Evolutionary conservation across 2,888 invertebrate species (phyloP), one percentile per base, ranked within the genome.

Genomic region (Nymphalis urticae): DNA sequence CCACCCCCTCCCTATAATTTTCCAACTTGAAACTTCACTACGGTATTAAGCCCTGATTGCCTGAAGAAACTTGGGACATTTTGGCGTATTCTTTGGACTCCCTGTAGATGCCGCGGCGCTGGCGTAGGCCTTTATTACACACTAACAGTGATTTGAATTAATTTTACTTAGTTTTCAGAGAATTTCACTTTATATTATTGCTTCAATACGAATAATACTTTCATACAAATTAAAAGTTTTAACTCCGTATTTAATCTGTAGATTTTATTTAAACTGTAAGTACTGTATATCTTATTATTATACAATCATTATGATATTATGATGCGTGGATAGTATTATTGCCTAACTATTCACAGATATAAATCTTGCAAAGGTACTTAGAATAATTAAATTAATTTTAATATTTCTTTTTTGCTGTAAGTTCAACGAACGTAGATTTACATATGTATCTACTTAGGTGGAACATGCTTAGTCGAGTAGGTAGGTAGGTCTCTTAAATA

Each of bases 11-110:
- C 91, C 90, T 90, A 92, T 92, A 92, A 92, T 92, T 92, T 91
- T 88, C 91, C 89, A 92, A 92, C 87, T 92, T 86, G 89, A 89
- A 92, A 92, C 92, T 91, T 90, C 92, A 92, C 87, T 89, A 90
- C 92, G 90, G 88, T 91, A 91, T 92, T 92, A 92, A 92, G 92
- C 89, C 91, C 88, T 92, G 92, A 92, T 92, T 92, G 92, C 92
- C 92, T 87, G 86, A 89, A 91, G 90, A 92, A 92, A 92, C 88
- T 92, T 92, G 90, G 90, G 87, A 91, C 92, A 92, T 92, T 92
- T 89, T 87, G 87, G 88, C 87, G 90, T 91, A 90, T 92, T 92
- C 92, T 92, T 92, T 87, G 83, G 80, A 85, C 88, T 92, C 92
- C 92, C 90, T 82, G 88, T 83, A 89, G 90, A 92, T 90, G 85